Evolutionary conservation across 30 jellyfish, hydroid and myxozoan genomes (phyloP), one percentile per base, ranked within the genome.

Genomic region (Sanderia malayensis): DNA sequence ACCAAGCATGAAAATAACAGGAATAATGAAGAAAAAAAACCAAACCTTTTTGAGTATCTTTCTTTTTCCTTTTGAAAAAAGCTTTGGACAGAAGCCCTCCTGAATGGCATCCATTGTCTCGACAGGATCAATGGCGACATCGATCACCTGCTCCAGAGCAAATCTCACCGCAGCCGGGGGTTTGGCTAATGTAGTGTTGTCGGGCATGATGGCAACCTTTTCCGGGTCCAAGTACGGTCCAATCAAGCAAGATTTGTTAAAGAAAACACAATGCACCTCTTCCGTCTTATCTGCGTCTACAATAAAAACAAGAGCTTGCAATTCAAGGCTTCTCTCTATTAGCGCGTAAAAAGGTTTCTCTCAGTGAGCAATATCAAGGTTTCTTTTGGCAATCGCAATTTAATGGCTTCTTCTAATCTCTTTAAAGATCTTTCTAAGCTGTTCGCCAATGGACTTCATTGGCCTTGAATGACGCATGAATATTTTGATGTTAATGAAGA

Each of bases 11-110:
- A n/a, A n/a, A n/a, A n/a, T n/a, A n/a, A n/a, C n/a, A n/a, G n/a
- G n/a, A n/a, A n/a, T n/a, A n/a, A n/a, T n/a, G n/a, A n/a, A n/a
- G n/a, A n/a, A n/a, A n/a, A n/a, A n/a, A n/a, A n/a, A n/a, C n/a
- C n/a, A n/a, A n/a, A 89, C 97, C 95, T 89, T 89, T 76, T 82
- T 88, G 33, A 89, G 64, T 44, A 89, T 95, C 61, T 89, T 89
- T 27, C 92, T 82, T 66, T 87, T 87, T 13, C 91, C 89, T 67
- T 73, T 80, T 17, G 84, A 79, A 63, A 87, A 87, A 34, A 87
- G 70, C 76, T 83, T 72, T 24, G 89, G 67, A 34, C 94, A 79
- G 57, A 79, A 87, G 0, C 90, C 96, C 33, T 64, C 88, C 65
- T 76, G 88, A n/a, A 76, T 44, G 33, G 84, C 96, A 52, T 87